These are phyloP conservation scores for Chelidonichthys spinosus DNA, from an alignment of 2,797 vertebrate genomes.

Conservation along the genomic window DNA sequence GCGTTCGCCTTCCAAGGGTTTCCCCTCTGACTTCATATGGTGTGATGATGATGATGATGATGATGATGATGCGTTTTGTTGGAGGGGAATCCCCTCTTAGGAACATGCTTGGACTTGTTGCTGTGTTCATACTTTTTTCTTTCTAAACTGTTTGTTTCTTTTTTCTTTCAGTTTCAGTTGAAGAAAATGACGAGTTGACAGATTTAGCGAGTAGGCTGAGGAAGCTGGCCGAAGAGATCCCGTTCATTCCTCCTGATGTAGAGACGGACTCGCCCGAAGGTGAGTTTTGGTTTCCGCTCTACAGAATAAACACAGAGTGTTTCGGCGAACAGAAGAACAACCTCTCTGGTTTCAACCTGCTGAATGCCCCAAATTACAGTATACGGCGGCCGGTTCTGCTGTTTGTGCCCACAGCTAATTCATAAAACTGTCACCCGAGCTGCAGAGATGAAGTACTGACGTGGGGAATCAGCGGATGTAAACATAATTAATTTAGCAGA, in stretches of 20 bases:
- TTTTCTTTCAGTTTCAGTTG: background rate
- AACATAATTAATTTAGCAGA: too few relatives aligned
- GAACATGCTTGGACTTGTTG: background rate
- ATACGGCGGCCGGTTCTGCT: too few relatives aligned
- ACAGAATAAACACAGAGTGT: background rate
- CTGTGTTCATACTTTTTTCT: background rate
- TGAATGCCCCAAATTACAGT: too few relatives aligned
- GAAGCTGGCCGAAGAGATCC: constrained; percentile 60
- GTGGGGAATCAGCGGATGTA: too few relatives aligned
- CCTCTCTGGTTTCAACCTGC: too few relatives aligned
- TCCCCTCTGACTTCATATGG: too few relatives aligned
- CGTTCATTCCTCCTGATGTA: constrained; percentile 23
- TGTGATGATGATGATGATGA: too few relatives aligned
- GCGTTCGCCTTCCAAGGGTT: too few relatives aligned
- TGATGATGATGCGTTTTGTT: background rate
- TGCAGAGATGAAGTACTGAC: too few relatives aligned
- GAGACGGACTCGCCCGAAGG: constrained; percentile 3
- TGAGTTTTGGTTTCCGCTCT: constrained; percentile 15
- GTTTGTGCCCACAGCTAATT: background rate
- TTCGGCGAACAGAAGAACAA: background rate
- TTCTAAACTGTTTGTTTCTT: background rate
- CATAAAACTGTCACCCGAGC: background rate
- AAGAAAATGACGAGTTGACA: constrained; percentile 3
- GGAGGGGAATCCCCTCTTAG: background rate
- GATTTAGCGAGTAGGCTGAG: constrained; percentile 45